phyloP scores from a whole-genome alignment of 2,888 invertebrate species.

The Callyntrura guangdongensis region DNA sequence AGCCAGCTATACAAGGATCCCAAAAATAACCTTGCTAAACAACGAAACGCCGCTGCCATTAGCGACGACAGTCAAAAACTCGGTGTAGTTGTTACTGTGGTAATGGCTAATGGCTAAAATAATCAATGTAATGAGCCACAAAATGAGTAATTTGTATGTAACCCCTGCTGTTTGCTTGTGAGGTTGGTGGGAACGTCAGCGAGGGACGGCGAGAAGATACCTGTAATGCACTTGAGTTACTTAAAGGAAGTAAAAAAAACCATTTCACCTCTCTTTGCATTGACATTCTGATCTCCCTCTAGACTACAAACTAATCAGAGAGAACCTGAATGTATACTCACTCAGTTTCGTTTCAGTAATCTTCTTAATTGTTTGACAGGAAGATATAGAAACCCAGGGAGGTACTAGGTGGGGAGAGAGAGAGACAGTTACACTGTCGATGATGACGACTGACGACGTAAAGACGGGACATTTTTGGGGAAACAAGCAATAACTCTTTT shows the following conservation, averaged over 20 bases:
- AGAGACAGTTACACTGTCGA: background rate
- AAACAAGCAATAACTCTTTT: slow-evolving; percentile 5
- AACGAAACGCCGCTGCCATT: background rate
- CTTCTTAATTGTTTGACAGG: slow-evolving; percentile 30
- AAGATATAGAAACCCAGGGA: background rate
- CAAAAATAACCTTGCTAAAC: background rate
- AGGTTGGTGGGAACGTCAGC: background rate
- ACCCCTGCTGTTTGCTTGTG: background rate
- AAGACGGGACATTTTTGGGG: slow-evolving; percentile 22
- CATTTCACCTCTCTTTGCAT: too few relatives aligned
- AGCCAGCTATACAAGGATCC: background rate
- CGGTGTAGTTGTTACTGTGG: background rate
- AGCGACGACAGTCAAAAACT: slow-evolving; percentile 2
- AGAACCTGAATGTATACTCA: too few relatives aligned
- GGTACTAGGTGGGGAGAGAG: background rate
- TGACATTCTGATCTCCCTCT: too few relatives aligned
- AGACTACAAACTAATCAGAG: too few relatives aligned
- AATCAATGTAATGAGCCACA: slow-evolving; percentile 43
- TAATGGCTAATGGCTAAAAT: slow-evolving; percentile 47
- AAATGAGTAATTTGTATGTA: slow-evolving; percentile 11
- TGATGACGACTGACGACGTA: slow-evolving; percentile 19
- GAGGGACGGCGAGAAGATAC: background rate
- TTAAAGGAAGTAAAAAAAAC: background rate
- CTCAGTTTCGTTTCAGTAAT: background rate
- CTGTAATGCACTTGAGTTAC: background rate